Percentiles rank a stretch among this genome's conserved stretches.
phyloP scores from a whole-genome alignment of 2,113 vertebrate genomes.

The Noturus placidus region DNA sequence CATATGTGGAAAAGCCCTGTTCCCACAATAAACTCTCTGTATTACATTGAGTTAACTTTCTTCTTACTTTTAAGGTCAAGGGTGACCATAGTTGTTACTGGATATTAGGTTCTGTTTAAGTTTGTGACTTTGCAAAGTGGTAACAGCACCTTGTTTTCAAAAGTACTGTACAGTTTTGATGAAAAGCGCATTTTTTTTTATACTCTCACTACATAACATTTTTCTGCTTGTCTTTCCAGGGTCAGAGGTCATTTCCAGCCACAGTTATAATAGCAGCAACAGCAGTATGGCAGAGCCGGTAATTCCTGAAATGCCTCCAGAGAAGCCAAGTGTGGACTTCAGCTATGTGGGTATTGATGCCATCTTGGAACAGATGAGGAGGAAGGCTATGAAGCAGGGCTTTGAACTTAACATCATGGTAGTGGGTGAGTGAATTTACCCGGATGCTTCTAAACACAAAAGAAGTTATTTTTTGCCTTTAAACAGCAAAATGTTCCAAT shows the following conservation, averaged over 20 bases:
- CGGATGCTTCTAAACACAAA: not conserved
- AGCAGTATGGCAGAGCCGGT: conserved; percentile 82
- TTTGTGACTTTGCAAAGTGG: not conserved
- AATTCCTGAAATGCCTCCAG: conserved; percentile 64
- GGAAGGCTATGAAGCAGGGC: conserved; percentile 98
- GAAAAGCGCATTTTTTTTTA: not conserved
- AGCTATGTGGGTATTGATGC: conserved; percentile 97
- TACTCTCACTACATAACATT: not conserved
- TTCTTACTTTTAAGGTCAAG: not conserved
- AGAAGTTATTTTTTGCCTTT: not conserved
- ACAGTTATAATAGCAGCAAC: conserved; percentile 68
- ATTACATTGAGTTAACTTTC: not conserved
- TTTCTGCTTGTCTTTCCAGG: conserved; percentile 56
- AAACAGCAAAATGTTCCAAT: not conserved
- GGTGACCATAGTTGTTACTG: not conserved
- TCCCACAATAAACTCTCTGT: not conserved
- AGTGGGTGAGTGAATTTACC: conserved; percentile 74
- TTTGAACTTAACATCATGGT: conserved; percentile 99
- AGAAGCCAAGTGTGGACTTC: conserved; percentile 83
- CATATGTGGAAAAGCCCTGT: conserved; percentile 24
- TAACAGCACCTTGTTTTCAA: not conserved
- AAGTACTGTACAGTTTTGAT: not conserved
- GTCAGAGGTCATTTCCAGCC: conserved; percentile 70
- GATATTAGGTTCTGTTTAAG: not conserved
- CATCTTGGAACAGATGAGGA: conserved; percentile 97